Percentiles rank a stretch among this genome's conserved stretches.
These are phyloP conservation scores for Luidia sarsii DNA, from an alignment of 53 echinoderm and acorn worm genomes.

Conservation along the genomic window DNA sequence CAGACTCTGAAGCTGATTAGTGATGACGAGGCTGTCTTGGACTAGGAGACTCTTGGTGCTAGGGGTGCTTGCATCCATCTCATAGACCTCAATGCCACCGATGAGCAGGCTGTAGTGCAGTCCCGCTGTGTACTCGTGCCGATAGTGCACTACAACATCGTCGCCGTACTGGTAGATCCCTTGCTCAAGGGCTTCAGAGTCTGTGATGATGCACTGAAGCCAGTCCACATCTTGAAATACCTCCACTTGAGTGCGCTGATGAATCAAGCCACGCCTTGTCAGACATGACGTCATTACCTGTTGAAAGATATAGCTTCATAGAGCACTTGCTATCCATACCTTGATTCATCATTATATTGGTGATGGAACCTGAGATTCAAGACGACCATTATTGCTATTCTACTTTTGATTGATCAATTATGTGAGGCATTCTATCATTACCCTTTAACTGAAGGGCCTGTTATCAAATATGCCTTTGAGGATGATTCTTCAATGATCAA, in stretches of 20 bases:
- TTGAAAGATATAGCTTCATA: too few species aligned
- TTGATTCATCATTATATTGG: too few species aligned
- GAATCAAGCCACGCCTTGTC: constrained; percentile 28
- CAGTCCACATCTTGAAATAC: constrained; percentile 2
- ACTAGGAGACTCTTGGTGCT: neutral
- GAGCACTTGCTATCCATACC: too few species aligned
- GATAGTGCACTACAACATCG: constrained; percentile 17
- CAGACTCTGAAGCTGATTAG: neutral
- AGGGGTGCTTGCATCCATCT: neutral
- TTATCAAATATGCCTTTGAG: too few species aligned
- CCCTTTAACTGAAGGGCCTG: too few species aligned
- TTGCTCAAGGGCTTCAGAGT: neutral
- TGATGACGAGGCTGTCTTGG: constrained; percentile 16
- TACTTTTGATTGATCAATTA: too few species aligned
- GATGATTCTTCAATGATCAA: too few species aligned
- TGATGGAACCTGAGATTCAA: too few species aligned
- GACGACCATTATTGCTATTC: too few species aligned
- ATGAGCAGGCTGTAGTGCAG: constrained; percentile 18
- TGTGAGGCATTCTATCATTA: too few species aligned
- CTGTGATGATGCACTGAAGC: constrained; percentile 35
- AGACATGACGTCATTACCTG: constrained; percentile 36
- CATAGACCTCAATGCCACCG: neutral
- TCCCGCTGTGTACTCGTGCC: constrained; percentile 24
- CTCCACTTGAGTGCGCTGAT: constrained; percentile 23
- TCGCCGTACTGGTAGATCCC: constrained; percentile 4